phyloP scores from a whole-genome alignment of 2,113 vertebrate genomes.

The Kryptolebias marmoratus region DNA sequence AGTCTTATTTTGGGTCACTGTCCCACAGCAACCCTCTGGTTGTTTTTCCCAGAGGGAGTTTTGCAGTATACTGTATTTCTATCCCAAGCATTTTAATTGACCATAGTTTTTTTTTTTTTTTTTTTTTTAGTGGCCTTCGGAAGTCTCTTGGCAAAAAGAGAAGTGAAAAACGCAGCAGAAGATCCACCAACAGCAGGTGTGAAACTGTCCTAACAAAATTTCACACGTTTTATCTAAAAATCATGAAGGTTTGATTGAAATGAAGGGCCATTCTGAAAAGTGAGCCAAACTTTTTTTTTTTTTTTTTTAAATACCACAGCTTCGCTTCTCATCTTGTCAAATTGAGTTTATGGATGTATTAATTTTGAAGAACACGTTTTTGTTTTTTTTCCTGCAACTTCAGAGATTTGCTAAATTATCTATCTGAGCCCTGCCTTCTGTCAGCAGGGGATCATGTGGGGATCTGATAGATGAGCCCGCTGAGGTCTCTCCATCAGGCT shows the following conservation, averaged over 20 bases:
- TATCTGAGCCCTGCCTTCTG: background rate
- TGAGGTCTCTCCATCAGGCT: constrained; percentile 83
- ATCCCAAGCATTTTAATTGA: background rate
- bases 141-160: constrained; percentile 88
- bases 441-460: constrained; percentile 78
- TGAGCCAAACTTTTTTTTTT: background rate
- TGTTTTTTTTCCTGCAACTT: background rate
- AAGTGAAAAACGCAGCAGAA: constrained; percentile 80
- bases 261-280: background rate
- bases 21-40: no score
- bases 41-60: background rate
- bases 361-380: background rate
- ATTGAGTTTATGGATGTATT: no score
- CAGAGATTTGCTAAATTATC: background rate
- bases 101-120: background rate
- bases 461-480: constrained; percentile 81
- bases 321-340: background rate
- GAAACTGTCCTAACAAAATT: background rate
- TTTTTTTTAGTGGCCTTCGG: constrained; percentile 81
- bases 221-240: background rate
- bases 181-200: constrained; percentile 84
- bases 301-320: background rate
- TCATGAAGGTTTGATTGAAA: background rate
- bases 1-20: background rate
- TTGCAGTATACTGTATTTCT: background rate